A percentile compares a stretch with the other conserved stretches of the same genome.
phyloP scores from a whole-genome alignment of 2,113 vertebrate species.

The Toxotes chatareus region DNA sequence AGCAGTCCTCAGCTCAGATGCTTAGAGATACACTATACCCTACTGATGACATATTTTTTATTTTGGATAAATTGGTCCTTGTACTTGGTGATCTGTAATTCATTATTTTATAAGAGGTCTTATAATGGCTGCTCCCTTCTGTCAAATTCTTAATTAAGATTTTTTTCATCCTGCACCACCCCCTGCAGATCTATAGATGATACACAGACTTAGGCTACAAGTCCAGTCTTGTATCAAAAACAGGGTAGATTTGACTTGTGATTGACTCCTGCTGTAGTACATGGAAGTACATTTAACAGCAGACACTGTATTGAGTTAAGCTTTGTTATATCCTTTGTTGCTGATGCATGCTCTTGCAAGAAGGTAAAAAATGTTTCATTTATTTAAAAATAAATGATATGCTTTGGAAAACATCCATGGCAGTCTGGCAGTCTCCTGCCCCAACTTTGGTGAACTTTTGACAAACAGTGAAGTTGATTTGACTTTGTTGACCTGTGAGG shows the following conservation, averaged over 20 bases:
- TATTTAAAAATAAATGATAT: neutral
- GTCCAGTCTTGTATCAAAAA: neutral
- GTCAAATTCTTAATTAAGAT: neutral
- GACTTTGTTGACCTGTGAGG: neutral
- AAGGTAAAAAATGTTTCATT: neutral
- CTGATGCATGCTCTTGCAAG: neutral
- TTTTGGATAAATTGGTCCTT: neutral
- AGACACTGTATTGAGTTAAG: neutral
- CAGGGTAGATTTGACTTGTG: neutral
- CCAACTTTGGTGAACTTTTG: neutral
- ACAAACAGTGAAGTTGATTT: neutral
- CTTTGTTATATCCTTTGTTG: neutral
- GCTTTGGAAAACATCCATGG: neutral
- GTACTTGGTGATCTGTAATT: neutral
- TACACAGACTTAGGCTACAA: neutral
- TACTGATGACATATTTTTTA: neutral
- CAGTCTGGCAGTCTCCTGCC: neutral
- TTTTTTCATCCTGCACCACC: neutral
- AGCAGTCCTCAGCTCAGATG: slow-evolving; percentile 2
- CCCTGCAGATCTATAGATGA: neutral
- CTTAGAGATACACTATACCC: neutral
- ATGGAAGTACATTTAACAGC: neutral
- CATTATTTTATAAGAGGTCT: neutral
- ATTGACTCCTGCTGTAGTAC: neutral
- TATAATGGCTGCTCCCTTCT: neutral